phyloP scores from a whole-genome alignment of 2,113 vertebrate species.

The Gymnobelideus leadbeateri region DNA sequence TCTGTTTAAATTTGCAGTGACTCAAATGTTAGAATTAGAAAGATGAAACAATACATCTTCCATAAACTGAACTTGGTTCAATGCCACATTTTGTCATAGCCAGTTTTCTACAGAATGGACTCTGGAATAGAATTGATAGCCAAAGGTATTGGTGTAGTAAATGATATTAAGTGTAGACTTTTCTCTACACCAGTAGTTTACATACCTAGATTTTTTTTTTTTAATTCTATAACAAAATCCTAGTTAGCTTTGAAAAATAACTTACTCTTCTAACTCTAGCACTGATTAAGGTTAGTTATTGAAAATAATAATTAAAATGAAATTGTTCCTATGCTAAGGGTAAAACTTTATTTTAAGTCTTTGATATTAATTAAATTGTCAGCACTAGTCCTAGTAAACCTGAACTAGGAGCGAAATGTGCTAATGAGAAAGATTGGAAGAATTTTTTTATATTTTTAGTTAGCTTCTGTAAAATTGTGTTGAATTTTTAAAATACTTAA shows the following conservation, averaged over 20 bases:
- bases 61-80: conserved; percentile 65
- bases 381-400: conserved; percentile 32
- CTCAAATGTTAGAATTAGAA: conserved; percentile 64
- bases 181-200: conserved; percentile 45
- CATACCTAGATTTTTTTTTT: conserved; percentile 44
- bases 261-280: conserved; percentile 71
- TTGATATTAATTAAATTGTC: conserved; percentile 68
- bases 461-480: conserved; percentile 48
- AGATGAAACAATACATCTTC: conserved; percentile 74
- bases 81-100: conserved; percentile 57
- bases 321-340: conserved; percentile 68
- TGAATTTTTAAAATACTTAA: conserved; percentile 79
- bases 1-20: conserved; percentile 62
- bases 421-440: conserved; percentile 65
- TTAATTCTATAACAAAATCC: conserved; percentile 55
- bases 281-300: conserved; percentile 60
- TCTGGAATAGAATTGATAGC: conserved; percentile 55
- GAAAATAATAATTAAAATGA: conserved; percentile 51
- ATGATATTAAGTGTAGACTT: conserved; percentile 48
- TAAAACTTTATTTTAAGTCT: conserved; percentile 80
- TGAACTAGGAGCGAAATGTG: conserved; percentile 57
- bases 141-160: conserved; percentile 42
- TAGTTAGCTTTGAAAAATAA: conserved; percentile 60
- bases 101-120: conserved; percentile 49
- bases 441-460: conserved; percentile 55